Evolutionary conservation across 37 sponge, comb jelly and placozoan genomes (phyloP).

Genomic region (Ephydatia muelleri): DNA sequence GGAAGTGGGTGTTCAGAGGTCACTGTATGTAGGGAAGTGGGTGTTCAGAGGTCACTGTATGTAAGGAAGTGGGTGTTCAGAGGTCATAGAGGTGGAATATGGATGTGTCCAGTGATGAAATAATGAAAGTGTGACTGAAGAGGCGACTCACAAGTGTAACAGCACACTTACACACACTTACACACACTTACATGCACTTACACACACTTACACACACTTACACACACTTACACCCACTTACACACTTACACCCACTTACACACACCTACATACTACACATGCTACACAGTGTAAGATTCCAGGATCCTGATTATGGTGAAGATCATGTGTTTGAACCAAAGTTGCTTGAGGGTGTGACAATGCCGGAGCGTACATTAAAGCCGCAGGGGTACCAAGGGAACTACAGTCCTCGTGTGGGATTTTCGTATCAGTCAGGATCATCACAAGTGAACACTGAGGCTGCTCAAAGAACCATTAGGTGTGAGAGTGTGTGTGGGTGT

Average conservation of each 20-base stretch:
- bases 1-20: too few relatives aligned
- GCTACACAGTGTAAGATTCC: conserved; percentile 55
- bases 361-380: conserved; percentile 29
- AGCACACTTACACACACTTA: neutral
- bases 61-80: too few relatives aligned
- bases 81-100: too few relatives aligned
- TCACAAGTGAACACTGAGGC: conserved; percentile 20
- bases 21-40: too few relatives aligned
- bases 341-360: conserved; percentile 52
- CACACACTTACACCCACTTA: neutral
- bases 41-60: too few relatives aligned
- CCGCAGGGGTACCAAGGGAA: conserved; percentile 5
- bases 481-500: neutral
- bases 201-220: neutral
- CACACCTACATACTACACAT: neutral
- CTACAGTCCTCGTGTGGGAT: neutral
- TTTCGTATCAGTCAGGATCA: conserved; percentile 36
- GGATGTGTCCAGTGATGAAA: too few relatives aligned
- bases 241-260: neutral
- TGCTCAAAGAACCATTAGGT: conserved; percentile 49
- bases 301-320: conserved; percentile 69
- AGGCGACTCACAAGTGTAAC: too few relatives aligned
- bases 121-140: too few relatives aligned
- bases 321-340: conserved; percentile 74
- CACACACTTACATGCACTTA: neutral